phyloP scores from a whole-genome alignment of 2,888 invertebrate species.

The Idaea dimidiata region DNA sequence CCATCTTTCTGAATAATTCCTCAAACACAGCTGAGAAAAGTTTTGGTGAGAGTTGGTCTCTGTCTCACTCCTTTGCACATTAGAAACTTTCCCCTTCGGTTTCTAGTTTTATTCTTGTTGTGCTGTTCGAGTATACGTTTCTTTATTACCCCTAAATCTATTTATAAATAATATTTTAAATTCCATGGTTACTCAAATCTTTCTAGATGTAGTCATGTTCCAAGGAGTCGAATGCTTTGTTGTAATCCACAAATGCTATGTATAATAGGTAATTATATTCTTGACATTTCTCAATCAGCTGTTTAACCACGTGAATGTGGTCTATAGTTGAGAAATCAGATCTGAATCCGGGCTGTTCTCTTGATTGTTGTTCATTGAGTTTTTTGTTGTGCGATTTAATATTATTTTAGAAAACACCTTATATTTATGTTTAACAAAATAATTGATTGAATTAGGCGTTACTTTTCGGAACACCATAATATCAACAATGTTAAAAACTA shows the following conservation, averaged over 20 bases:
- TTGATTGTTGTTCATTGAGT: conserved; percentile 6
- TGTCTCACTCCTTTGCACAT: conserved; percentile 12
- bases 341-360: conserved; percentile 6
- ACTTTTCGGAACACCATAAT: too few species aligned
- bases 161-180: conserved; percentile 7
- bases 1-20: conserved; percentile 7
- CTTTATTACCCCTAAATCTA: conserved; percentile 6
- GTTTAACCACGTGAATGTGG: conserved; percentile 15
- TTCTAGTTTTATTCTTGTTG: conserved; percentile 8
- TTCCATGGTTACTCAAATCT: conserved; percentile 1
- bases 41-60: conserved; percentile 12
- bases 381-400: neutral
- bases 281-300: conserved; percentile 9
- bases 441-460: too few species aligned
- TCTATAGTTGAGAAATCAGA: conserved; percentile 16
- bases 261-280: conserved; percentile 8
- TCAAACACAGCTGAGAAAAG: conserved; percentile 9
- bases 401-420: too few species aligned
- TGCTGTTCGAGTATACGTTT: conserved; percentile 11
- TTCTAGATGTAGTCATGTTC: conserved; percentile 5
- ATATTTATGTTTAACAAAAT: too few species aligned
- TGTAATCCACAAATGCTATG: conserved; percentile 10
- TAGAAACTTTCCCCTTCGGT: conserved; percentile 7
- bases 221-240: conserved; percentile 5
- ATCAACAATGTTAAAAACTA: too few species aligned